These are phyloP conservation scores for Choreutis nemorana DNA, from an alignment of 2,888 invertebrate species.

Conservation along the genomic window DNA sequence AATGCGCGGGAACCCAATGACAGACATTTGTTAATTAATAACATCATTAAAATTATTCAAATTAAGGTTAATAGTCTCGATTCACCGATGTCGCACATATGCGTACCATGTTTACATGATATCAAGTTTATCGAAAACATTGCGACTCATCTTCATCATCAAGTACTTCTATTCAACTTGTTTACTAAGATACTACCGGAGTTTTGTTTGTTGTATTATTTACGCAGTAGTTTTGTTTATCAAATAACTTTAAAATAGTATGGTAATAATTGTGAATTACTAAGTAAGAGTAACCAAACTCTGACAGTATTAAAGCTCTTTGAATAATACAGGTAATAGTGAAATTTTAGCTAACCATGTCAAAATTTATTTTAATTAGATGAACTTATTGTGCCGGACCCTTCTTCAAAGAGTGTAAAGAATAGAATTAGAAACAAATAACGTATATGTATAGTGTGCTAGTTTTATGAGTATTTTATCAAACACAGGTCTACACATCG, in stretches of 20 bases:
- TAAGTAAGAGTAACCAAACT: no score
- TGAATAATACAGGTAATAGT: no score
- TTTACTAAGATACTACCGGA: slow-evolving; percentile 6
- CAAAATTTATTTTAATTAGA: no score
- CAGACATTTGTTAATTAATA: slow-evolving; percentile 48
- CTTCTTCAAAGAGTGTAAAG: no score
- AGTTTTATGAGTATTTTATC: slow-evolving; percentile 34
- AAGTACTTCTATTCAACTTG: not conserved
- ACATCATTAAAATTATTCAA: slow-evolving; percentile 54
- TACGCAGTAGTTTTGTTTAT: no score
- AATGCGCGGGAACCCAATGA: slow-evolving; percentile 44
- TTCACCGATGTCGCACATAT: slow-evolving; percentile 58
- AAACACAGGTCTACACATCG: slow-evolving; percentile 39
- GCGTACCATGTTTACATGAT: slow-evolving; percentile 54
- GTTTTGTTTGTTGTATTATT: no score
- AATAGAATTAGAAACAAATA: slow-evolving; percentile 29
- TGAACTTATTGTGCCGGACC: no score
- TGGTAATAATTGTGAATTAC: no score
- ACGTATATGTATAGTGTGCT: slow-evolving; percentile 23
- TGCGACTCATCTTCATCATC: slow-evolving; percentile 15
- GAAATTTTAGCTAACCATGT: no score
- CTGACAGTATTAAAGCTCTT: no score
- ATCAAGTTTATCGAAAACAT: slow-evolving; percentile 44
- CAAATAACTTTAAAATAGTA: no score
- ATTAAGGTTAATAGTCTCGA: slow-evolving; percentile 61